Evolutionary conservation across 2,797 vertebrate genomes (phyloP).

Genomic region (Ataeniobius toweri): DNA sequence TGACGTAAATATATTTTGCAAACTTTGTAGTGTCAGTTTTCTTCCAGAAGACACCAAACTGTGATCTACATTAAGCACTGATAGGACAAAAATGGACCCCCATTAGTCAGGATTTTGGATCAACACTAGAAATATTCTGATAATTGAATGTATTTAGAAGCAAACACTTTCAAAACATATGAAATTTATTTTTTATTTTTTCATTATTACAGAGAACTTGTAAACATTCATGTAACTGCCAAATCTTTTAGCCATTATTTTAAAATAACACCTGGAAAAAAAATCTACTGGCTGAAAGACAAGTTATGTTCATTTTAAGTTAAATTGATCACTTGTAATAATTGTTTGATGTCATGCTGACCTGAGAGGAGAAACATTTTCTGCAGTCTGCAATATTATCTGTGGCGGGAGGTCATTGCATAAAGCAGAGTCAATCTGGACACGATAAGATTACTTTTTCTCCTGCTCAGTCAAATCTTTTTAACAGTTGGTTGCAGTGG

Average conservation of each 20-base stretch:
- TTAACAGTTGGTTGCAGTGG: background rate
- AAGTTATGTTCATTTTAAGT: background rate
- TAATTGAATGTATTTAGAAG: background rate
- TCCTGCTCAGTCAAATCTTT: background rate
- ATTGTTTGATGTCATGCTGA: slow-evolving; percentile 5
- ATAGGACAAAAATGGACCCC: too few species aligned
- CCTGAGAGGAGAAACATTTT: background rate
- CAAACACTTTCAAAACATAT: background rate
- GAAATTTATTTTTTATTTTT: too few species aligned
- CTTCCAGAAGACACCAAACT: background rate
- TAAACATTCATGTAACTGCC: background rate
- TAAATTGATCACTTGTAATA: background rate
- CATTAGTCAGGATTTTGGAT: background rate
- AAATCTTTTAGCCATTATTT: background rate
- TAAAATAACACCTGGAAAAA: background rate
- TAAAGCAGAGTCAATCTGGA: background rate
- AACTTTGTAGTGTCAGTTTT: background rate
- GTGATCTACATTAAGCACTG: background rate
- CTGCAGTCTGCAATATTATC: background rate
- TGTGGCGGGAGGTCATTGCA: background rate
- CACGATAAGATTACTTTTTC: background rate
- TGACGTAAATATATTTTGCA: background rate
- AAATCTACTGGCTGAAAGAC: background rate
- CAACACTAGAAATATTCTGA: background rate
- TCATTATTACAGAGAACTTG: background rate